Evolutionary conservation across 1,140 invertebrate genomes (phyloP), one percentile per base, ranked within the genome.

Genomic region (Heliconius congener): DNA sequence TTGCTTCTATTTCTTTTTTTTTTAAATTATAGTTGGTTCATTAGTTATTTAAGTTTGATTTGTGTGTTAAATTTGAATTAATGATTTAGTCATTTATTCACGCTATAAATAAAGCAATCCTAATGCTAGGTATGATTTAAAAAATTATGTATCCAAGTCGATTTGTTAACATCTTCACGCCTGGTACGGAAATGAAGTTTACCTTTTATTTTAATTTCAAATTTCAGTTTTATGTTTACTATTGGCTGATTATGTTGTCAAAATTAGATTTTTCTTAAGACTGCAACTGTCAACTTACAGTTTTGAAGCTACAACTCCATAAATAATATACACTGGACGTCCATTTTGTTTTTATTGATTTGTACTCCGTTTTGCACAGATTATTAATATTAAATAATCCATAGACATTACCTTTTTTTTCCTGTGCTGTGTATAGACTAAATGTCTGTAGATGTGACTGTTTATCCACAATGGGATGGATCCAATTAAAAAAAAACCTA

Each of bases 321-420:
- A 23, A 66, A 57, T 66, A 66, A 30, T 66, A 66, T 66, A 66
- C 27, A 66, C 60, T 30, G 60, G 60, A 66, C 60, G 60, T 66
- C 60, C 60, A 66, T 66, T 66, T 66, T 30, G 60, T 30, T 52
- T 52, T 66, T 66, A 27, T 66, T 66, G 1, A 66, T 30, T 66
- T 66, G 27, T 66, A 66, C 60, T 66, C 60, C 27, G 27, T 66
- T 66, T 66, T 30, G 60, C 60, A 66, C 60, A 66, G 60, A 30
- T 66, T 27, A 66, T 23, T 23, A 66, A 66, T 66, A 66, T 66
- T 66, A 30, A 30, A 30, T 66, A 13, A 66, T 30, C 60, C 60
- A 66, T 66, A 66, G 60, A 66, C 3, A 30, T 23, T 9, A 57
- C n/a, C 60, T 30, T 66, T 66, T 57, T 57, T 66, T 66, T 30